Base-by-base conservation (phyloP, 2,113 vertebrate species). In the Ceyx cyanopectus region DNA sequence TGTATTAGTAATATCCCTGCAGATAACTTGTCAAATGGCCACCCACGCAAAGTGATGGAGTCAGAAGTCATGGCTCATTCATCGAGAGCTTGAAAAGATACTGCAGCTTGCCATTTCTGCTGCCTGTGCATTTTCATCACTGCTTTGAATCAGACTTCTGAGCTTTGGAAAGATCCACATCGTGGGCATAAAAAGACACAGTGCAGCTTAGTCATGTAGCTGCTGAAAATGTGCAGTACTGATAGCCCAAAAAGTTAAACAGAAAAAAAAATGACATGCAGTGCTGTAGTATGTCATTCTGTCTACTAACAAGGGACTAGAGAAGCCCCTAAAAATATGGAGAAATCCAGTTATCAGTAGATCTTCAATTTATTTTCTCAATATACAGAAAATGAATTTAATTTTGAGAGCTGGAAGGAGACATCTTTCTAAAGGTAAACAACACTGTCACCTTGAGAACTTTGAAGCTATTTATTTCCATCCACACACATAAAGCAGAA, bases 1-100 rank as follows among this genome's bases (percentile, higher is more conserved):
- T 69, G 43, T 43, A 73, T 74, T 93, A 82, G 41, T 87, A 95
- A 87, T 93, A 91, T 60, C 34, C 56, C 29, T 74, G 40, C n/a
- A 93, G 89, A 91, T 80, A 85, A 40, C 63, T 93, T 85, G 81
- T 94, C 75, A 60, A 94, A 51, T 89, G 92, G 60, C 96, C 94
- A 95, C 96, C 92, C 92, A 94, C 84, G 15, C 89, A 85, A 95
- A 90, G 22, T 58, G 69, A 69, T 16, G 22, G 41, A 92, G 58
- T 54, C 74, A 90, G 58, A 83, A 91, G 67, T 65, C 63, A 17
- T 69, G 81, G 70, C 74, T 86, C 75, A 76, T 87, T 90, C 82
- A 74, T 67, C 0, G 0, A 0, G 7, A 84, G 32, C 54, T 60
- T 56, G 46, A 67, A 73, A 85, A 61, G 37, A 89, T 69, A 87